Evolutionary conservation across 2,888 invertebrate genomes (phyloP), one percentile per base, ranked within the genome.

Genomic region (Andrena dorsata): DNA sequence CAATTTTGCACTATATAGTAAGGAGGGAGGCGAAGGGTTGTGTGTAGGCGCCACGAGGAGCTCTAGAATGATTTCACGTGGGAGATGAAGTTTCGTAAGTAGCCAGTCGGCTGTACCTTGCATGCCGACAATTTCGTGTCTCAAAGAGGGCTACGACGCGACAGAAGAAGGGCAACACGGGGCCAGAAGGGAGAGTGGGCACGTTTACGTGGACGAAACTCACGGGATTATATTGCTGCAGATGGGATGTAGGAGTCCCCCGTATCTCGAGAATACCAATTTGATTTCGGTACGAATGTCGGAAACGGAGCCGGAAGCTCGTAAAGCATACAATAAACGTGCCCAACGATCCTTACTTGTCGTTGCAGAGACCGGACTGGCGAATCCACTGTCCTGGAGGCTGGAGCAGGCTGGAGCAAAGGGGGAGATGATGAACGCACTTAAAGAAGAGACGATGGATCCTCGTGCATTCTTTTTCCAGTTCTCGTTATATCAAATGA

Each of bases 251-350:
- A 91, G 88, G 90, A 85, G 86, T 75, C 86, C 77, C 85, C 83
- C 20, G 84, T 88, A 91, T 86, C 87, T 89, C 84, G 86, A 87
- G 90, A 92, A 92, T 91, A 90, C 91, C 90, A 92, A 92, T 91
- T 90, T 92, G 88, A 90, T 92, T 90, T 89, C 79, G 83, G 80
- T 72, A 80, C 81, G 88, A 82, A 80, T 82, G 82, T 80, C 72
- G 77, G 80, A 86, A 80, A 80, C 82, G 86, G 75, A 60, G 68
- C 69, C 82, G 83, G 84, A 85, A 76, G 63, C 84, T 87, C 90
- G 88, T 90, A 90, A 90, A 90, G 85, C 85, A 82, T 82, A 85
- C 77, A 88, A 87, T 84, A 86, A 88, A 87, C 82, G 84, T 76
- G 68, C 58, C 64, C 88, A 86, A 85, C 83, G 82, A 85, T 81